Conservation (phyloP, 2,888 invertebrate genomes). For the Andrena chrysosceles region DNA sequence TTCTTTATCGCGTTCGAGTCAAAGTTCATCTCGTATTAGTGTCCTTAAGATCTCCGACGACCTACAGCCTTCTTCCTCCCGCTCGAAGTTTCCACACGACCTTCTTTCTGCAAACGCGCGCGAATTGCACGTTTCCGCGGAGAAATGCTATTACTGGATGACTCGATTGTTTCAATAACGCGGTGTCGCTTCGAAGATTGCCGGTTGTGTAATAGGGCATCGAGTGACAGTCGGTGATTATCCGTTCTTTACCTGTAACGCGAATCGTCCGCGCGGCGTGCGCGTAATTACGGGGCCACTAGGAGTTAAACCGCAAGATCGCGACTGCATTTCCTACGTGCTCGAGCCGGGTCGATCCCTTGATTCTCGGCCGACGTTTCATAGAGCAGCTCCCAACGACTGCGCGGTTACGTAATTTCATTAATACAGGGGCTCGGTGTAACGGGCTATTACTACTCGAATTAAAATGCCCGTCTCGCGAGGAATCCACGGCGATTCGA, state of each 20-base stretch:
- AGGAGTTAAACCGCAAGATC: slow-evolving; percentile 47
- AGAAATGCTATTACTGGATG: neutral
- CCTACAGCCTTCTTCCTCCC: no score
- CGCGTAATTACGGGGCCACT: slow-evolving; percentile 39
- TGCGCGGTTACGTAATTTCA: slow-evolving; percentile 46
- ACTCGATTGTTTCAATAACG: slow-evolving; percentile 9
- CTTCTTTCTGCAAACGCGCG: no score
- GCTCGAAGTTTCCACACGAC: no score
- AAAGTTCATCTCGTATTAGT: no score
- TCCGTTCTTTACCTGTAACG: slow-evolving; percentile 44
- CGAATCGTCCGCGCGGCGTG: slow-evolving; percentile 30
- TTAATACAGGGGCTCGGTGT: slow-evolving; percentile 16
- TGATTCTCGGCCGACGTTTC: neutral
- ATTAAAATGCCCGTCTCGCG: neutral
- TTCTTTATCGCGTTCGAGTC: neutral
- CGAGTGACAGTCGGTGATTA: slow-evolving; percentile 36
- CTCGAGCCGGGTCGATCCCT: neutral
- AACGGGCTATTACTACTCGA: slow-evolving; percentile 5
- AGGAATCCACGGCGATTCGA: slow-evolving; percentile 13
- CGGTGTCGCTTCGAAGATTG: slow-evolving; percentile 16
- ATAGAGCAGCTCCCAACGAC: slow-evolving; percentile 2
- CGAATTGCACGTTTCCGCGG: neutral
- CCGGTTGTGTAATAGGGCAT: slow-evolving; percentile 42
- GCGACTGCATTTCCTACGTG: slow-evolving; percentile 38
- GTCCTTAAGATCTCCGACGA: no score